Evolutionary conservation across 1,140 invertebrate species (phyloP), one percentile per base, ranked within the genome.

Genomic region (Scylla paramamosain): DNA sequence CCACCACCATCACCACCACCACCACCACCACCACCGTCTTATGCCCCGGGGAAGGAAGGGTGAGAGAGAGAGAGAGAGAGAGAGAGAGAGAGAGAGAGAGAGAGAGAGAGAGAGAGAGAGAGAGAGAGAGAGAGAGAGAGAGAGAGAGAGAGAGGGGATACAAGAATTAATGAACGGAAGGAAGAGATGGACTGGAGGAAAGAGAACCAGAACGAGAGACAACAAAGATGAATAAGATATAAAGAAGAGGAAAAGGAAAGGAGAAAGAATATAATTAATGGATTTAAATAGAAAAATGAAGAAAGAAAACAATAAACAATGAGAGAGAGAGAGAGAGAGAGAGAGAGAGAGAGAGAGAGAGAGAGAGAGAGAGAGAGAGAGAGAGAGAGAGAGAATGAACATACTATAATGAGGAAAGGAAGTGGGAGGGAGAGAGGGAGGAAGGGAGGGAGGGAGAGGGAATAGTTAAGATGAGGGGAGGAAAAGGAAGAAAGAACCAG

Each of bases 21-120:
- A 39, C 39, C 39, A 39, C 39, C 39, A 39, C 39, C 39, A 59
- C 16, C 52, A 59, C 1, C 52, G 39, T 39, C 52, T 59, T 59
- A 59, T 12, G 52, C 12, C 16, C 52, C 10, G 52, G 52, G 16
- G 52, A 59, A 59, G 52, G 10, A 12, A 20, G 52, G 10, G 52
- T 4, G 52, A 39, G 52, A 59, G 10, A 20, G 52, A 59, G 52
- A 59, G 52, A 59, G 52, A 59, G 52, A 59, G 52, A 59, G 52
- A 59, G 52, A 59, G 52, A 59, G 52, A 59, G 52, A 59, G 52
- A 59, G 67, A n/a, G 67, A 77, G 67, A n/a, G 67, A 77, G 87
- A 39, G 20, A 48, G 87, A 88, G 12, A 39, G 46, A 88, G 12
- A n/a, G 45, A 31, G 29, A 20, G 29, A n/a, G 6, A 32, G 45